Evolutionary conservation across 2,797 vertebrate genomes (phyloP), one percentile per base, ranked within the genome.

Genomic region (Philypnodon macrostomus): DNA sequence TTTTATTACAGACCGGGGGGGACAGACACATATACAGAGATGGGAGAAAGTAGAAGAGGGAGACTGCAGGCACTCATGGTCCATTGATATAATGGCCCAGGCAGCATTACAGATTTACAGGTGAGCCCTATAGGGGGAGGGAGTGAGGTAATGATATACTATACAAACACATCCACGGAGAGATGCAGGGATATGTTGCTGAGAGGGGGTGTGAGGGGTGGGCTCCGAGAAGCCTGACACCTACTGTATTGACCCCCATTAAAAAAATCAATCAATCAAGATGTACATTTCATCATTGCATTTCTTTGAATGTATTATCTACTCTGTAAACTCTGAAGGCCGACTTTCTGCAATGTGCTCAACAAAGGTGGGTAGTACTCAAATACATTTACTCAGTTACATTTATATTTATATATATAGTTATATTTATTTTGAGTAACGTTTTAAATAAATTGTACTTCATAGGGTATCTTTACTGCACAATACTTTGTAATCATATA

Each of bases 1-100:
- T 85, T 88, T 85, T 87, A 90, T 87, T 87, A 87, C 81, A 75
- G 70, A 70, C 68, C 58, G 26, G 53, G 63, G 69, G 76, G 67
- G 66, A 81, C 47, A 67, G 47, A 75, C 61, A 81, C 29, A 55
- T 51, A 53, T 19, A 70, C 18, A 68, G 53, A 79, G 65, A 72
- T 59, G 70, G 73, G 70, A 73, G 69, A 58, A n/a, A n/a, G n/a
- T n/a, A 48, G 36, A 68, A 61, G 47, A 54, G 53, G 46, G 60
- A 70, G 75, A 48, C 56, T 65, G 81, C 70, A 73, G 67, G 74
- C 37, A 26, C 38, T 41, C 72, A 66, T 67, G 75, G 71, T 24
- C 63, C 70, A 64, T 63, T 84, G 80, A 84, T 81, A 80, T 83
- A 85, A 80, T 67, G 61, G 70, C 66, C 70, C 73, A 62, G 55